Evolutionary conservation across 2,797 vertebrate species (phyloP), one percentile per base, ranked within the genome.

Genomic region (Pogoniulus pusillus): DNA sequence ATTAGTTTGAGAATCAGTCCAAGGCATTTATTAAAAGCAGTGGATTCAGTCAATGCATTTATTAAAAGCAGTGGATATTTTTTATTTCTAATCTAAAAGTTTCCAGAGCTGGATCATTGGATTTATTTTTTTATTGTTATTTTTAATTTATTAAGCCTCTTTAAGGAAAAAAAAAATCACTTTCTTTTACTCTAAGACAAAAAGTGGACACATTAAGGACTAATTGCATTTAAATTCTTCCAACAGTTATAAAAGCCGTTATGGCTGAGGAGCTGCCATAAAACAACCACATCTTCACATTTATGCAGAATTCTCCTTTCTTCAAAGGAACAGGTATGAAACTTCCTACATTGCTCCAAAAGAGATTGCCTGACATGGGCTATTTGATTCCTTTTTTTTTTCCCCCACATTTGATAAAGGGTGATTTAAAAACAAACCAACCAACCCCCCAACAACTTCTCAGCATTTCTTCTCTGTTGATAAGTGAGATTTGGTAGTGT

Each of bases 161-260:
- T n/a, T n/a, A n/a, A n/a, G n/a, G n/a, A n/a, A n/a, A n/a, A 39
- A 90, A 93, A 84, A 84, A 45, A 69, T 80, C 53, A 0, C 41
- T 95, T 84, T 65, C 51, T 90, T 90, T 92, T 85, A 51, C 39
- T 91, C 54, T 80, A 29, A n/a, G 34, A n/a, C 13, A 68, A 32
- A 32, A 82, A 80, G 60, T 69, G 71, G 58, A 71, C 80, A 82
- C 27, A 0, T 70, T 78, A 91, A 95, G 43, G 70, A 95, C 90
- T 96, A 95, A 95, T 91, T 63, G 63, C 90, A 64, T 94, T 91
- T 95, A 93, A 93, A 95, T 95, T 95, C 73, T 94, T 91, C 92
- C 94, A 95, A 92, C 91, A 91, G 93, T 94, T 94, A 64, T 78
- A 96, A 95, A 95, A 95, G 86, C 79, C 82, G 93, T 95, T 93